Base-by-base conservation (phyloP, 2,888 invertebrate species). In the Drosophila paucipuncta region DNA sequence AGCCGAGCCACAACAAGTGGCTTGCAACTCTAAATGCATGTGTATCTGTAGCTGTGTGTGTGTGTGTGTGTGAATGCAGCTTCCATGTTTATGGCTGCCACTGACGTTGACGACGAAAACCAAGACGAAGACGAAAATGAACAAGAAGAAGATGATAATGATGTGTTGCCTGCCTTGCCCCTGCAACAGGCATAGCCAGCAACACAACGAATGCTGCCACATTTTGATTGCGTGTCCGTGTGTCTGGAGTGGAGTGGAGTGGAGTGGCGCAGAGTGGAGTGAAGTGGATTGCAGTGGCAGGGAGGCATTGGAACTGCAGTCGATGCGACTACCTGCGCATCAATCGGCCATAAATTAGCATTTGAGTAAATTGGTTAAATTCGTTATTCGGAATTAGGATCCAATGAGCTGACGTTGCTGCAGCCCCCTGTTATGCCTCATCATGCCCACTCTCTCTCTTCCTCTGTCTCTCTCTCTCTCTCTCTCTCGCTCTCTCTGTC, bases 281-380 rank as follows among this genome's bases (percentile, higher is more conserved):
- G 31, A 43, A 58, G 58, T 58, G 58, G 58, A n/a, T 30, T 37
- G 25, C 39, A 47, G 47, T 47, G 47, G 47, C 47, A 50, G 50
- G 28, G 28, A 50, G 47, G 47, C 50, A 50, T 50, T 58, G 35
- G 55, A 55, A 50, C 58, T 72, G 59, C 68, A 73, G 67, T 67
- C 73, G 53, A 50, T 43, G 63, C 57, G 73, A 73, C 77, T 92
- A 92, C 92, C 92, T 92, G 92, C 82, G 91, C 92, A 90, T 92
- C 90, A 85, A 88, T 91, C 91, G 92, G 85, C 92, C 90, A 92
- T 92, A 92, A 92, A 92, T 92, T 92, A 92, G 92, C 91, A 92
- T 92, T 92, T 92, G 89, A 89, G 92, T 92, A 92, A 92, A 92
- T 92, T 92, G 92, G 83, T 91, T 92, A 89, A 92, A 91, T 92